phyloP scores from a whole-genome alignment of 2,113 vertebrate species.

The Vicugna pacos region DNA sequence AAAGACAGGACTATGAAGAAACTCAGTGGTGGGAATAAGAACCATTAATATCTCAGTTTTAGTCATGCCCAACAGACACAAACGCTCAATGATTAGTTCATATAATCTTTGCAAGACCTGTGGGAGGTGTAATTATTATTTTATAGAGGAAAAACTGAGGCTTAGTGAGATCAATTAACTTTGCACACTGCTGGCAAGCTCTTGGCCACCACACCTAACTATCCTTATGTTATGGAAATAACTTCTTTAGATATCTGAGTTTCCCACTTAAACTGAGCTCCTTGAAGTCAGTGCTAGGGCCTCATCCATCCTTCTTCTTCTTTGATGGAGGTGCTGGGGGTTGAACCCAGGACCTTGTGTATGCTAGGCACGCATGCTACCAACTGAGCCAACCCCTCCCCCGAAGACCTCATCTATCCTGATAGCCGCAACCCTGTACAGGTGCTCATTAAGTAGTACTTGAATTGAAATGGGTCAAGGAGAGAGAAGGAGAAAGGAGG shows the following conservation, averaged over 20 bases:
- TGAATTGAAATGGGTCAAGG: slow-evolving; percentile 14
- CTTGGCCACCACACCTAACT: not conserved
- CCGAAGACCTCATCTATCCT: not conserved
- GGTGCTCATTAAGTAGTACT: not conserved
- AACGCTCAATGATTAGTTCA: not conserved
- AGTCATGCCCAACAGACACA: not conserved
- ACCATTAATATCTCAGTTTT: slow-evolving; percentile 14
- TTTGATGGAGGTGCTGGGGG: too few relatives aligned
- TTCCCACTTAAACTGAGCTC: not conserved
- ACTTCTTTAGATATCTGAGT: not conserved
- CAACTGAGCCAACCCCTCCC: too few relatives aligned
- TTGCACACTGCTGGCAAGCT: not conserved
- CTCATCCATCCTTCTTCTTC: not conserved
- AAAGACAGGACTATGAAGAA: not conserved
- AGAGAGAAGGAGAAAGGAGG: not conserved
- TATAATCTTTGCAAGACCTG: not conserved
- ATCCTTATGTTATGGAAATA: not conserved
- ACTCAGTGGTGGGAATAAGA: not conserved
- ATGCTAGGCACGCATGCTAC: too few relatives aligned
- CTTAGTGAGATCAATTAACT: slow-evolving; percentile 4
- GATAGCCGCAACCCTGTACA: not conserved
- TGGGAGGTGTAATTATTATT: not conserved
- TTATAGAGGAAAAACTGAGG: slow-evolving; percentile 30
- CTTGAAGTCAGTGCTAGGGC: not conserved
- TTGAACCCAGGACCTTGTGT: too few relatives aligned